Percentiles rank a stretch among this genome's conserved stretches.
Evolutionary conservation across 2,113 vertebrate species (phyloP).

Genomic region (Pelodiscus sinensis): DNA sequence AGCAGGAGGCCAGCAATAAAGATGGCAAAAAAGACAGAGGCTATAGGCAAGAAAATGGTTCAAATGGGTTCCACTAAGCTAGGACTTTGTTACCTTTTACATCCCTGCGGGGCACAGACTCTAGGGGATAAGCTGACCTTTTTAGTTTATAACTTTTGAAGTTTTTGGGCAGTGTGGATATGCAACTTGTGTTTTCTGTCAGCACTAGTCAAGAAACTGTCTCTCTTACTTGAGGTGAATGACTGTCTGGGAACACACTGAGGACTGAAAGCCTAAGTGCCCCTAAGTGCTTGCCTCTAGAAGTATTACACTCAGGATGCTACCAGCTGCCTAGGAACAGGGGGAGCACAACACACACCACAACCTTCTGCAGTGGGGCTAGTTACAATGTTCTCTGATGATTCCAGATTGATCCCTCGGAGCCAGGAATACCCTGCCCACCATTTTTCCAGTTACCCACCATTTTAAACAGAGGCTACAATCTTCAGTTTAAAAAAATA

Average conservation of each 20-base stretch:
- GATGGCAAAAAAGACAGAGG: too few species aligned
- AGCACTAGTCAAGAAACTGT: too few species aligned
- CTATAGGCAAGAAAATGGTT: too few species aligned
- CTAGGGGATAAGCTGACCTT: neutral
- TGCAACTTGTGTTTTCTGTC: too few species aligned
- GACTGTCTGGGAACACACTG: neutral
- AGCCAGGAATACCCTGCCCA: accelerated
- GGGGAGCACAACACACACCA: neutral
- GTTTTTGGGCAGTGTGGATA: too few species aligned
- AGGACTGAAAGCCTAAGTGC: neutral
- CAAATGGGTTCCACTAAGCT: too few species aligned
- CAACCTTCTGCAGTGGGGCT: neutral
- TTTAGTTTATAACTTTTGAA: too few species aligned
- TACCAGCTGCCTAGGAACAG: neutral
- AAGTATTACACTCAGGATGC: neutral
- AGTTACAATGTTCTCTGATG: neutral
- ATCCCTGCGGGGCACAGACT: neutral
- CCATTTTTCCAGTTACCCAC: neutral
- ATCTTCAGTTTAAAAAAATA: neutral
- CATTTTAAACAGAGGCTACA: neutral
- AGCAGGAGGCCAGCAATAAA: too few species aligned
- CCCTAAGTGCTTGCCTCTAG: neutral
- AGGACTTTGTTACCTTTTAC: neutral
- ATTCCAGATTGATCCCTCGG: accelerated
- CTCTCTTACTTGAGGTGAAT: neutral